phyloP scores from a whole-genome alignment of 53 echinoderm and acorn worm genomes.

The Arbacia lixula region DNA sequence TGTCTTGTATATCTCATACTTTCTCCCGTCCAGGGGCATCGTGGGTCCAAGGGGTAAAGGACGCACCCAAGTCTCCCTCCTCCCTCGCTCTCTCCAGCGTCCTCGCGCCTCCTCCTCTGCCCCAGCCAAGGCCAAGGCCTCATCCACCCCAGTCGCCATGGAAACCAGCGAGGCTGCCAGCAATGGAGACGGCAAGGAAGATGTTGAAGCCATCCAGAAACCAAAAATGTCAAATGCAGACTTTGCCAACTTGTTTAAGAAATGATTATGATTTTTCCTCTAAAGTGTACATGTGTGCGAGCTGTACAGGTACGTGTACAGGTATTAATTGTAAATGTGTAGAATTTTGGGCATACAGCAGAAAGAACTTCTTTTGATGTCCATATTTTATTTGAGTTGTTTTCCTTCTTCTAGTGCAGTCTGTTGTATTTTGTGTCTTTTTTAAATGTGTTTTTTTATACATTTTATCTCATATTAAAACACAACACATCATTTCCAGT shows the following conservation, averaged over 20 bases:
- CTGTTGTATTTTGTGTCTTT: too few species aligned
- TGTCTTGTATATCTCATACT: too few species aligned
- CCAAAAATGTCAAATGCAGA: conserved; percentile 81
- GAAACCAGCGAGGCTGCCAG: conserved; percentile 23
- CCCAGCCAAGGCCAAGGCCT: conserved; percentile 8
- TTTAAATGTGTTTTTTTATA: too few species aligned
- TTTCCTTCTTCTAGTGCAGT: too few species aligned
- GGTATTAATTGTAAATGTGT: too few species aligned
- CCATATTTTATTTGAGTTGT: too few species aligned
- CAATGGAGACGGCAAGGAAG: conserved; percentile 25
- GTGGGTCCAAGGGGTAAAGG: conserved; percentile 94
- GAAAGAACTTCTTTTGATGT: too few species aligned
- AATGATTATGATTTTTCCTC: conserved; percentile 38
- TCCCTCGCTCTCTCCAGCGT: conserved; percentile 84
- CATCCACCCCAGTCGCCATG: conserved; percentile 22
- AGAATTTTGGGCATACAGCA: too few species aligned
- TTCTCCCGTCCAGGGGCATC: conserved; percentile 68
- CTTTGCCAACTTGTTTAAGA: conserved; percentile 92
- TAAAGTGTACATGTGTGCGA: too few species aligned
- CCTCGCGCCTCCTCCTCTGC: not conserved
- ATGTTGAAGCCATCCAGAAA: conserved; percentile 13
- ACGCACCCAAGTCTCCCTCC: conserved; percentile 83
- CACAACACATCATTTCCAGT: too few species aligned
- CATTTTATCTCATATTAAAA: too few species aligned
- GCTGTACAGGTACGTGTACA: too few species aligned